These are phyloP conservation scores for Hemicordylus capensis DNA, from an alignment of 2,113 vertebrate genomes.

Conservation along the genomic window DNA sequence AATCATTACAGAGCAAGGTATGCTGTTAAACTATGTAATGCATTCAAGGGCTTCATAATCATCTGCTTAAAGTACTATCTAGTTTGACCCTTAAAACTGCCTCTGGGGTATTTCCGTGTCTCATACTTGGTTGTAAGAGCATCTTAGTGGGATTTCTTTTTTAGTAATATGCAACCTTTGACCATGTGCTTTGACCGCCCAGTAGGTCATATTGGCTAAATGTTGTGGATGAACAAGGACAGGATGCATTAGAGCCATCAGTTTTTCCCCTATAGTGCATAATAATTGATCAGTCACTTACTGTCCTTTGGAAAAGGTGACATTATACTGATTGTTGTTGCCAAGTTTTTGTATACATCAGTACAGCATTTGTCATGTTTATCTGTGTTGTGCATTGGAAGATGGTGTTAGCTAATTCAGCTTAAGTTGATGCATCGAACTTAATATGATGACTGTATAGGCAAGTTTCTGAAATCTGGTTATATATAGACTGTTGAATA, in stretches of 20 bases:
- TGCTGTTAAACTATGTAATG: too few species aligned
- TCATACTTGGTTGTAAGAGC: neutral
- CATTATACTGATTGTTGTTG: slow-evolving; percentile 5
- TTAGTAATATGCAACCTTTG: neutral
- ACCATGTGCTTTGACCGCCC: neutral
- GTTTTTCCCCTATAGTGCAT: neutral
- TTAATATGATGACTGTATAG: neutral
- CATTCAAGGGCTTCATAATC: too few species aligned
- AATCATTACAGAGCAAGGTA: too few species aligned
- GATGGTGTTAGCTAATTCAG: neutral
- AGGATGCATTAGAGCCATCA: neutral
- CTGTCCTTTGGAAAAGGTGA: slow-evolving; percentile 54
- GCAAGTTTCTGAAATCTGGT: neutral
- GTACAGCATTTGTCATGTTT: neutral
- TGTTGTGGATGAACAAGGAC: neutral
- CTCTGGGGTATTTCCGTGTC: neutral
- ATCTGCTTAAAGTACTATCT: too few species aligned
- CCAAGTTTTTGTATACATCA: neutral
- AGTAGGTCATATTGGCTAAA: slow-evolving; percentile 4
- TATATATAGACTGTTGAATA: neutral
- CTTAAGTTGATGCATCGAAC: neutral
- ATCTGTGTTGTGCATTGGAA: neutral
- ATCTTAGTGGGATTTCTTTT: neutral
- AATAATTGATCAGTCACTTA: neutral
- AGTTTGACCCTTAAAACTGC: too few species aligned